Evolutionary conservation across 2,888 invertebrate species (phyloP).

Genomic region (Osedax frankpressi): DNA sequence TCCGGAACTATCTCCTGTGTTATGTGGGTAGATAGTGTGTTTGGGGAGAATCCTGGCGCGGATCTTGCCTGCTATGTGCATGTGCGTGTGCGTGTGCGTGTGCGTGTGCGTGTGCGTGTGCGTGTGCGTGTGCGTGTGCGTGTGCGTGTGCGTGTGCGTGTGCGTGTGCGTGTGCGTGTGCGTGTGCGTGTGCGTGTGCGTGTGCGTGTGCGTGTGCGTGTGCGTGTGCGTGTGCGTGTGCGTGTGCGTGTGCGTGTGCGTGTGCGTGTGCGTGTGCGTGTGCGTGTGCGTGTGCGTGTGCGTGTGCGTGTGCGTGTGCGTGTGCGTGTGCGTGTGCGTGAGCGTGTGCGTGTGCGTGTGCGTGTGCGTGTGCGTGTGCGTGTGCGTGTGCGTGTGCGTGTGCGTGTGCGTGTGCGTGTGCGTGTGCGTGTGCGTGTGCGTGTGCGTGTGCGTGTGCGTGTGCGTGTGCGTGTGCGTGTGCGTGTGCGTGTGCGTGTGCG

Average conservation of each 20-base stretch:
- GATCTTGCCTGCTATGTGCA: background rate
- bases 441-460: background rate
- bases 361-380: background rate
- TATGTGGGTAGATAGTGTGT: background rate
- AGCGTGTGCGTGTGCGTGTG: background rate
- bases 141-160: slow-evolving; percentile 1
- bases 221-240: background rate
- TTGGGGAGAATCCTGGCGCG: background rate
- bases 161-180: slow-evolving; percentile 3
- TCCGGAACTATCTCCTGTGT: no score
- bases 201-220: slow-evolving; percentile 3
- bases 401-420: background rate
- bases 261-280: background rate
- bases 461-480: slow-evolving; percentile 3
- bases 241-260: background rate
- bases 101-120: background rate
- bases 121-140: background rate
- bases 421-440: background rate
- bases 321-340: background rate
- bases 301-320: slow-evolving; percentile 1
- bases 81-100: background rate
- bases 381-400: background rate
- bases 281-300: background rate
- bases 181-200: background rate
- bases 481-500: slow-evolving; percentile 2